Evolutionary conservation across 2,113 vertebrate genomes (phyloP).

Genomic region (Amazona vittata): DNA sequence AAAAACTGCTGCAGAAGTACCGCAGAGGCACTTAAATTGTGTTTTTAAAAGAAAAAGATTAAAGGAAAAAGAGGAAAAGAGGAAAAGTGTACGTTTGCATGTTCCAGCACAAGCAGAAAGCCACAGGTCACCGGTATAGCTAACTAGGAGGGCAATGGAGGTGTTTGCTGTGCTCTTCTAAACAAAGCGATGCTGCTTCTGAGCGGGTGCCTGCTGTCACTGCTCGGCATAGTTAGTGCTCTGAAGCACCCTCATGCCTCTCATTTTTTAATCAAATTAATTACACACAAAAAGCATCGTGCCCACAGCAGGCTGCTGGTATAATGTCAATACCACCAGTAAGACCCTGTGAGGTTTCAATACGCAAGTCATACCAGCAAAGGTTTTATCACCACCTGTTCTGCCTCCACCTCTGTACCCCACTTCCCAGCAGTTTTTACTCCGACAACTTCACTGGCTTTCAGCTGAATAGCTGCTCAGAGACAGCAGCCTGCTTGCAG

Average conservation of each 20-base stretch:
- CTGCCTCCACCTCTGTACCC: neutral
- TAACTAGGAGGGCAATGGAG: neutral
- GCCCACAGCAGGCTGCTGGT: neutral
- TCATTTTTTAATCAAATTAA: neutral
- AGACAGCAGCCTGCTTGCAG: neutral
- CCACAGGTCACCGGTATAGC: neutral
- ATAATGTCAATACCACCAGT: neutral
- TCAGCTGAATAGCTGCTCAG: neutral
- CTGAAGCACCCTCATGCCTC: neutral
- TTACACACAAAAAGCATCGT: neutral
- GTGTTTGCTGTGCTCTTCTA: neutral
- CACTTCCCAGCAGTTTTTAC: neutral
- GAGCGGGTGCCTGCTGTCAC: neutral
- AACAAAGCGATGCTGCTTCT: neutral
- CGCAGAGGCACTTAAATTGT: neutral
- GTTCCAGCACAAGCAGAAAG: neutral
- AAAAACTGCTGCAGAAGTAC: neutral
- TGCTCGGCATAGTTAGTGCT: neutral
- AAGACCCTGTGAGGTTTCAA: neutral
- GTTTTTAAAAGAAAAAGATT: neutral
- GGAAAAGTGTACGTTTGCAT: neutral
- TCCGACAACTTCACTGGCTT: neutral
- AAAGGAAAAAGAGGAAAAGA: neutral
- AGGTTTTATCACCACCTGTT: neutral
- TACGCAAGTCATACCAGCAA: neutral